Evolutionary conservation across 2,113 vertebrate species (phyloP).

Genomic region (Gracilinanus agilis): DNA sequence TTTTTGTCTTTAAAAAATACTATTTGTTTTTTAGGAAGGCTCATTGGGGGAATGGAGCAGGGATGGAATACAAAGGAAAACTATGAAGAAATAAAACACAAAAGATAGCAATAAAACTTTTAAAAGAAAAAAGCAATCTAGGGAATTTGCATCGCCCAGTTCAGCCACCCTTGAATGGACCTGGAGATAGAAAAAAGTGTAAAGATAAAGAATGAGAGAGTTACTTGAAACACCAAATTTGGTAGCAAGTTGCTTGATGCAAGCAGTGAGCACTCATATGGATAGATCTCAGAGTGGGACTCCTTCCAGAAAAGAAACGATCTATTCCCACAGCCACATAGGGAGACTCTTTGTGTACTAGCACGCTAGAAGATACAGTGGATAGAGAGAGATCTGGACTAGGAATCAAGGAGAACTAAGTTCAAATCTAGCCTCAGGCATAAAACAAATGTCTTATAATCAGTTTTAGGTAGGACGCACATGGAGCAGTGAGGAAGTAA

Average conservation of each 20-base stretch:
- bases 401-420: neutral
- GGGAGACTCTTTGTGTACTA: neutral
- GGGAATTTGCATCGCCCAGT: neutral
- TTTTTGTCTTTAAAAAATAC: too few relatives aligned
- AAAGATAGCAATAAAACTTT: neutral
- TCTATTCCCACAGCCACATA: neutral
- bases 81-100: neutral
- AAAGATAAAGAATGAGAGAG: neutral
- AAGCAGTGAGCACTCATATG: neutral
- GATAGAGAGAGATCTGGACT: neutral
- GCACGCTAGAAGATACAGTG: neutral
- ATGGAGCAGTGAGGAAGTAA: neutral
- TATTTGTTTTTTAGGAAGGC: too few relatives aligned
- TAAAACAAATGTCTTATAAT: neutral
- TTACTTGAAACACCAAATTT: neutral
- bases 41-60: too few relatives aligned
- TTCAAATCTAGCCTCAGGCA: neutral
- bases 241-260: neutral
- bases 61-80: neutral
- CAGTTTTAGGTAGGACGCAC: neutral
- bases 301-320: neutral
- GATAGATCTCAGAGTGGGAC: neutral
- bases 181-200: neutral
- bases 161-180: neutral
- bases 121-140: neutral